phyloP scores from a whole-genome alignment of 2,888 invertebrate species.

The Aporophyla lueneburgensis region DNA sequence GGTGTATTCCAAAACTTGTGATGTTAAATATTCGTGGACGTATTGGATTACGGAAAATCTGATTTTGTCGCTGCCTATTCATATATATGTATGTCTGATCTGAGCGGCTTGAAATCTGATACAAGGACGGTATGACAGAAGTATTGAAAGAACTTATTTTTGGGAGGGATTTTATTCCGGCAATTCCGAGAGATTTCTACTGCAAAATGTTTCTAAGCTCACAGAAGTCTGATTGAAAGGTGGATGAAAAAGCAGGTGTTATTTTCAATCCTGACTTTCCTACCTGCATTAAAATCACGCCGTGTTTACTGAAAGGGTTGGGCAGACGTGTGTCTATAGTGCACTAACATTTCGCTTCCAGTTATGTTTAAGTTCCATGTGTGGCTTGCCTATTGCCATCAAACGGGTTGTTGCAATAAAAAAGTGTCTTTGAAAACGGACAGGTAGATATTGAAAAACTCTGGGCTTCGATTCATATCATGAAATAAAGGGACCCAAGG shows the following conservation, averaged over 20 bases:
- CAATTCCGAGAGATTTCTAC: not conserved
- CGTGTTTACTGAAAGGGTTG: no score
- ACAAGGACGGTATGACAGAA: constrained; percentile 23
- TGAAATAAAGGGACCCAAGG: not conserved
- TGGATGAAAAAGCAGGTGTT: not conserved
- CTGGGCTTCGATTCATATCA: constrained; percentile 9
- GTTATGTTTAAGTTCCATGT: no score
- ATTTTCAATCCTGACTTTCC: not conserved
- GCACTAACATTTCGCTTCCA: no score
- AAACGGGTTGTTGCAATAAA: not conserved
- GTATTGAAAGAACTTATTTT: constrained; percentile 36
- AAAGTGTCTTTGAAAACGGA: constrained; percentile 1
- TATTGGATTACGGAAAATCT: constrained; percentile 68
- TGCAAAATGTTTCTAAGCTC: constrained; percentile 1
- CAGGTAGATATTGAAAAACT: constrained; percentile 2
- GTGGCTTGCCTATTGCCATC: no score
- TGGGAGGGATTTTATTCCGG: constrained; percentile 23
- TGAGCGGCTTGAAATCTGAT: constrained; percentile 34
- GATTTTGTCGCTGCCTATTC: constrained; percentile 39
- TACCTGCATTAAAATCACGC: no score
- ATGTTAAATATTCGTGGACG: constrained; percentile 68
- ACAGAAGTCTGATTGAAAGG: not conserved
- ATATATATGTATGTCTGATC: constrained; percentile 41
- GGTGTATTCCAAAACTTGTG: constrained; percentile 51
- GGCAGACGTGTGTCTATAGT: no score